Percentiles rank a stretch among this genome's conserved stretches.
These are phyloP conservation scores for Nebria ingens DNA, from an alignment of 1,140 invertebrate species.

Conservation along the genomic window DNA sequence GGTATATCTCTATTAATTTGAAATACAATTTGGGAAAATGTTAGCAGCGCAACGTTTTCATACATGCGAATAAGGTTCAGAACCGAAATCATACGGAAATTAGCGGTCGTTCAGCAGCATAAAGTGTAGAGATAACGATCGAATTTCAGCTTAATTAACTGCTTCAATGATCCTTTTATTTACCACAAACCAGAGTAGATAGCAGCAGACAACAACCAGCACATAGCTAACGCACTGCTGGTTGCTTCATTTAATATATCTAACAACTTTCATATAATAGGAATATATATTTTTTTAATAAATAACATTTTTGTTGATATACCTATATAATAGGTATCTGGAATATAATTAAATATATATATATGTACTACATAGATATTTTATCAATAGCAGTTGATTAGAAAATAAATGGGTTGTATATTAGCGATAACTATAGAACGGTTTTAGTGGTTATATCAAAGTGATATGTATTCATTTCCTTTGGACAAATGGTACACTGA, in stretches of 20 bases:
- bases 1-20: background rate
- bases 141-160: background rate
- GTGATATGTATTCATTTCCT: background rate
- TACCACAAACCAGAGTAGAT: background rate
- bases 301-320: background rate
- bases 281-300: too few relatives aligned
- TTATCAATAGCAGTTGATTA: background rate
- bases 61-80: too few relatives aligned
- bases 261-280: too few relatives aligned
- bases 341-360: background rate
- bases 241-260: too few relatives aligned
- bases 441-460: background rate
- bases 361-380: background rate
- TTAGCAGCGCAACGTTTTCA: too few relatives aligned
- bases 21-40: background rate
- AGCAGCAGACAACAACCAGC: too few relatives aligned
- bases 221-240: too few relatives aligned
- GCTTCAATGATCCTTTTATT: background rate
- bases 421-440: too few relatives aligned
- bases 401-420: background rate
- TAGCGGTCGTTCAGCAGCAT: too few relatives aligned
- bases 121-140: too few relatives aligned
- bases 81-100: too few relatives aligned
- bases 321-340: background rate
- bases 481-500: constrained; percentile 1